Conservation (phyloP, 2,113 vertebrate genomes). For the Megaleporinus macrocephalus region DNA sequence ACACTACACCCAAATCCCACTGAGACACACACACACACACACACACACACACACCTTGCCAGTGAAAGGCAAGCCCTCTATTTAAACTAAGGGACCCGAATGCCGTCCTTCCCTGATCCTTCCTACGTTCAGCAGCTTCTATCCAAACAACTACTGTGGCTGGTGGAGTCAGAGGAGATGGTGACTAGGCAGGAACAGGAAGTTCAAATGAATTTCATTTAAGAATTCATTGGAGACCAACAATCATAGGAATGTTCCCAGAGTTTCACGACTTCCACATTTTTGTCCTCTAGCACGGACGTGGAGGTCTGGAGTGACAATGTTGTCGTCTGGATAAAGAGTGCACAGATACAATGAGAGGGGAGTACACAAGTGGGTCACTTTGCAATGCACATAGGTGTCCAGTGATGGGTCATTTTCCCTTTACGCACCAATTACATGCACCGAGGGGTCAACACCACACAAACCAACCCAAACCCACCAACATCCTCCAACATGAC, state of each 20-base stretch:
- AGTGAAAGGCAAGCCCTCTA: not conserved
- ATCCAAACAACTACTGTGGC: not conserved
- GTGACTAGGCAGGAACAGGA: slow-evolving; percentile 31
- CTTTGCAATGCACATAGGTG: not conserved
- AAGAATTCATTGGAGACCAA: slow-evolving; percentile 42
- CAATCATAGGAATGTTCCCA: slow-evolving; percentile 12
- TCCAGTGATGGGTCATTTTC: slow-evolving; percentile 9
- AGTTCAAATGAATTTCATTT: slow-evolving; percentile 55
- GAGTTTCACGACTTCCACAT: slow-evolving; percentile 10
- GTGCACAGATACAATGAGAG: slow-evolving; percentile 26
- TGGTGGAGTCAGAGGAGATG: slow-evolving; percentile 16
- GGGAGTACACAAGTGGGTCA: slow-evolving; percentile 13
- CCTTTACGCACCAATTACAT: slow-evolving; percentile 25
- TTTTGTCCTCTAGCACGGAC: slow-evolving; percentile 11
- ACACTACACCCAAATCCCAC: not conserved
- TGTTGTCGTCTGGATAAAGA: slow-evolving; percentile 1
- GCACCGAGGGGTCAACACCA: slow-evolving; percentile 25
- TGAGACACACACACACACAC: not conserved
- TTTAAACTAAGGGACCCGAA: not conserved
- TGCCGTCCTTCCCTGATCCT: not conserved
- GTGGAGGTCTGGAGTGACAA: slow-evolving; percentile 29
- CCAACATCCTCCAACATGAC: not conserved
- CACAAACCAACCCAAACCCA: not conserved
- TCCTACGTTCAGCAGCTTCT: not conserved
- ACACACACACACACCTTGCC: not conserved